Evolutionary conservation across 2,888 invertebrate genomes (phyloP).

Genomic region (Harpalus rufipes): DNA sequence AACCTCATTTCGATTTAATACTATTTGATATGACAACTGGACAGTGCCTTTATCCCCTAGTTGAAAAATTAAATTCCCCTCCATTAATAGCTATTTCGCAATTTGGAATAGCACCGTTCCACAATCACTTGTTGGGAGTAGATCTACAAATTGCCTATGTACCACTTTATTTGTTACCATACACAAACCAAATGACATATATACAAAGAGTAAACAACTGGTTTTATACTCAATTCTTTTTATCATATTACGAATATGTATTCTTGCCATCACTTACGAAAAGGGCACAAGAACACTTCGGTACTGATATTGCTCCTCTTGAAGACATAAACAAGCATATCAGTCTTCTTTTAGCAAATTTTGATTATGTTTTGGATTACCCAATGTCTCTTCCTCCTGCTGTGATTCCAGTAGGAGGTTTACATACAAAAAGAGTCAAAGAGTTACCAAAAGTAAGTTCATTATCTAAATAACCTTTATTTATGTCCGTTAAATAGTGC

Average conservation of each 20-base stretch:
- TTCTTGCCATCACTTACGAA: slow-evolving; percentile 68
- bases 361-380: slow-evolving; percentile 72
- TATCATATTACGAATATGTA: slow-evolving; percentile 52
- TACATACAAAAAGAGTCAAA: slow-evolving; percentile 72
- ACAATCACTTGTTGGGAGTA: slow-evolving; percentile 11
- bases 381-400: slow-evolving; percentile 74
- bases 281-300: slow-evolving; percentile 70
- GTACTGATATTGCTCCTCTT: slow-evolving; percentile 70
- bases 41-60: slow-evolving; percentile 54
- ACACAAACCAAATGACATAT: slow-evolving; percentile 63
- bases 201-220: slow-evolving; percentile 47
- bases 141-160: slow-evolving; percentile 41
- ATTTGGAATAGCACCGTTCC: slow-evolving; percentile 29
- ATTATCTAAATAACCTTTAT: too few relatives aligned
- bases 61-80: slow-evolving; percentile 44
- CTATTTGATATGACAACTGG: slow-evolving; percentile 52
- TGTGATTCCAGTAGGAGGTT: slow-evolving; percentile 74
- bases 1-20: slow-evolving; percentile 49
- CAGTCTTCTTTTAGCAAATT: slow-evolving; percentile 72
- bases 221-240: not conserved
- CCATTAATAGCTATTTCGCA: slow-evolving; percentile 44
- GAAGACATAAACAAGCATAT: slow-evolving; percentile 71
- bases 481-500: too few relatives aligned
- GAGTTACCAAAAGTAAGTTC: slow-evolving; percentile 72
- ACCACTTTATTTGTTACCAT: slow-evolving; percentile 42